Evolutionary conservation across 92 coral and sea anemone species (phyloP), one percentile per base, ranked within the genome.

Genomic region (Palythoa heliodiscus): DNA sequence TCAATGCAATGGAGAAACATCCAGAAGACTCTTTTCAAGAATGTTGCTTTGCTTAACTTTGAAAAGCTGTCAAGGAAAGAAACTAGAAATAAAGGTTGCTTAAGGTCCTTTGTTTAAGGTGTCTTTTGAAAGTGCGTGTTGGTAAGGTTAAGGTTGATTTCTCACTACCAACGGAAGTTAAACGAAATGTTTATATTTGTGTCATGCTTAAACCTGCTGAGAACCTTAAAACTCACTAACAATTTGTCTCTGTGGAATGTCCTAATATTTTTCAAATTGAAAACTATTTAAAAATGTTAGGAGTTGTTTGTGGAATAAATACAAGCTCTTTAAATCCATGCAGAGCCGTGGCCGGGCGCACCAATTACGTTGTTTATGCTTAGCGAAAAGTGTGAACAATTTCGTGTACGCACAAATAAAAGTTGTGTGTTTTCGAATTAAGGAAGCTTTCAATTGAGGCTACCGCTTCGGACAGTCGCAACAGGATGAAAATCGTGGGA

Each of bases 311-410:
- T 29, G 54, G 61, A 48, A 24, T 67, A 80, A 80, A 80, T 80
- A 80, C 29, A 35, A 53, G 43, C 84, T 19, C 15, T 5, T 80
- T 80, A 80, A 67, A 64, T 25, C 84, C 54, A 16, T 40, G 73
- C 63, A 50, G 58, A 63, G 7, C 64, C 47, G 39, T 69, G 43
- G n/a, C n/a, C 43, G 50, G n/a, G 38, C 43, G 50, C 93, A 71
- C 84, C 88, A 83, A 90, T 90, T 76, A 90, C 85, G 75, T 90
- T 90, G 93, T 90, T 90, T 90, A 87, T 63, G 69, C 69, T 19
- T 19, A 63, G 11, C 69, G 24, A 19, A 63, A 63, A 19, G 69
- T 63, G 69, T 63, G 69, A 63, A 63, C 9, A 63, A 63, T 63
- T 63, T 63, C 80, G 23, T 67, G 74, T 47, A 80, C n/a, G 73